phyloP scores from a whole-genome alignment of 2,113 vertebrate genomes.

The Triplophysa siluroides region DNA sequence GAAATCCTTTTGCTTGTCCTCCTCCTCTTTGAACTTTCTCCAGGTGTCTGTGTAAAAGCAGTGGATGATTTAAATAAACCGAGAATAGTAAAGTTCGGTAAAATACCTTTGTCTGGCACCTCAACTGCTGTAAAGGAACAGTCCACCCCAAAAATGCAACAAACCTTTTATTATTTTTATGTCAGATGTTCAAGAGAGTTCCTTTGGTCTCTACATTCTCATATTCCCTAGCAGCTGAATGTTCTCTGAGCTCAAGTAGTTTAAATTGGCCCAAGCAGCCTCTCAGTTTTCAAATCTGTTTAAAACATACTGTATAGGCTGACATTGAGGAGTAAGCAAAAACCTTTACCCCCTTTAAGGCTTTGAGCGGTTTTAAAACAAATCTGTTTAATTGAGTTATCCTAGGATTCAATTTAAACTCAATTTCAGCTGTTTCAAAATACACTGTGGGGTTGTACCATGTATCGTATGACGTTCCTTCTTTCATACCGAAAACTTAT shows the following conservation, averaged over 20 bases:
- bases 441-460: not conserved
- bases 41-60: slow-evolving; percentile 66
- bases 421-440: not conserved
- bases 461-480: not conserved
- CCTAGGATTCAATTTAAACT: not conserved
- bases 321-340: not conserved
- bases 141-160: no score
- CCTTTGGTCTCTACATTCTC: slow-evolving; percentile 27
- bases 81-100: not conserved
- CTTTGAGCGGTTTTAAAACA: no score
- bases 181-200: slow-evolving; percentile 22
- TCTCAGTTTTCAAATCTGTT: not conserved
- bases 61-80: not conserved
- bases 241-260: slow-evolving; percentile 7
- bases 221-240: slow-evolving; percentile 31
- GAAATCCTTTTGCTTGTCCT: slow-evolving; percentile 64
- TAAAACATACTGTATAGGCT: not conserved
- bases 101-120: no score
- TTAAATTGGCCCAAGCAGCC: not conserved
- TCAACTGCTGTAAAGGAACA: not conserved
- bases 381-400: not conserved
- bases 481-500: not conserved
- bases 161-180: slow-evolving; percentile 17
- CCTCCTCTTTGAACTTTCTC: slow-evolving; percentile 73
- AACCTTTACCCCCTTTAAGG: not conserved